phyloP scores from a whole-genome alignment of 2,113 vertebrate species.

The Danionella cerebrum region DNA sequence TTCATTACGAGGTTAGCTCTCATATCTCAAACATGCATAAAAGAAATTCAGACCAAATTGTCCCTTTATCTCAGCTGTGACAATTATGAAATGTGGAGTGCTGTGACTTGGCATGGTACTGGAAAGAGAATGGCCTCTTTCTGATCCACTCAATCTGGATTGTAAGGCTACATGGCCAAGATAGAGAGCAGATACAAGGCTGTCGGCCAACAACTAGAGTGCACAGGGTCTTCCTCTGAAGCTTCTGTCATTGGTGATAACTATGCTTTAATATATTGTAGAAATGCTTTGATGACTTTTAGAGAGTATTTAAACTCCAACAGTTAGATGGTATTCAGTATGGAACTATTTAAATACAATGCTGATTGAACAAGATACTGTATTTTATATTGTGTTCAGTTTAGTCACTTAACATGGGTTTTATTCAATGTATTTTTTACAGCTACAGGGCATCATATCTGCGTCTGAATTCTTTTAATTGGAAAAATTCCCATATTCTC shows the following conservation, averaged over 20 bases:
- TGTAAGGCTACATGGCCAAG: conserved; percentile 20
- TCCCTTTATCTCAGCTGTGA: conserved; percentile 32
- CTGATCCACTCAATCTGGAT: neutral
- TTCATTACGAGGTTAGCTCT: conserved; percentile 7
- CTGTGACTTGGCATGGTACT: neutral
- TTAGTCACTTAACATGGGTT: no score
- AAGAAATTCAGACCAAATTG: conserved; percentile 22
- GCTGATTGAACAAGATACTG: no score
- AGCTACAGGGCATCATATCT: no score
- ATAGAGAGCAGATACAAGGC: neutral
- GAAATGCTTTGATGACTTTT: neutral
- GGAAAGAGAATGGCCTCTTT: conserved; percentile 9
- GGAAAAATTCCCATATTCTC: no score
- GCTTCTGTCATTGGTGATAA: neutral
- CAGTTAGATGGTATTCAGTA: no score
- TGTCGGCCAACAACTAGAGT: conserved; percentile 14
- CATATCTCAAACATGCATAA: conserved; percentile 31
- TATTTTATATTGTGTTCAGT: no score
- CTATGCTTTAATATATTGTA: neutral
- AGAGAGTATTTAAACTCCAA: neutral
- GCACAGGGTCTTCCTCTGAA: neutral
- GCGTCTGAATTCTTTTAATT: no score
- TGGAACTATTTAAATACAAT: no score
- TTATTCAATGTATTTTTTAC: no score
- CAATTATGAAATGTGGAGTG: conserved; percentile 36